phyloP scores from a whole-genome alignment of 2,797 vertebrate species.

The Neomorphus geoffroyi region DNA sequence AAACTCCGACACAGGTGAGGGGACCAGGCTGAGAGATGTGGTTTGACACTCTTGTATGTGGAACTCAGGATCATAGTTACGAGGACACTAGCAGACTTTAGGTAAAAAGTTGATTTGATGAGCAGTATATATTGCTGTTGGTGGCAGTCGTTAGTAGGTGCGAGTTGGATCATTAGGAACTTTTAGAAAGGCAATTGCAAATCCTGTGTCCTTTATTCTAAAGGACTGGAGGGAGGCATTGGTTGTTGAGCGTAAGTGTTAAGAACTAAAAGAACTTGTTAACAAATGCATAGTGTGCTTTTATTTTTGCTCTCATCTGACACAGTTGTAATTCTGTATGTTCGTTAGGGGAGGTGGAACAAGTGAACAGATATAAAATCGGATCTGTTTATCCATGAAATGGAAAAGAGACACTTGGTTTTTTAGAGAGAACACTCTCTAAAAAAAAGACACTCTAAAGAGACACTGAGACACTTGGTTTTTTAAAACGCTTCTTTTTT shows the following conservation, averaged over 20 bases:
- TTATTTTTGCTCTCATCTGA: neutral
- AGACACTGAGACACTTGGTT: too few species aligned
- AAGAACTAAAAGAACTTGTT: neutral
- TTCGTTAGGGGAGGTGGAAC: neutral
- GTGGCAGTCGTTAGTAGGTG: neutral
- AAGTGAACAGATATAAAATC: neutral
- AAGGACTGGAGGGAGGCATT: rapidly evolving
- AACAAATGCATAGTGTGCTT: neutral
- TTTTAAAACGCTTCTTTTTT: neutral
- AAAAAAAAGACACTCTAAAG: too few species aligned
- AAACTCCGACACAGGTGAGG: conserved; percentile 86
- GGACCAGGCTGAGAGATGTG: neutral
- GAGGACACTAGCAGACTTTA: neutral
- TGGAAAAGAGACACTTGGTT: neutral
- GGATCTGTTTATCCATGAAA: neutral
- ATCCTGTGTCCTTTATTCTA: neutral
- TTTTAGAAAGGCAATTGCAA: neutral
- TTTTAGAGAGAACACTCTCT: too few species aligned
- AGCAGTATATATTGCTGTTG: neutral
- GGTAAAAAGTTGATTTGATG: neutral
- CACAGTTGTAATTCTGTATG: neutral
- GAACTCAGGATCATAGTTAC: neutral
- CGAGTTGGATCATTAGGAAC: neutral
- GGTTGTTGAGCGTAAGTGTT: neutral
- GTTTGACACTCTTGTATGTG: neutral